Percentiles rank a stretch among this genome's conserved stretches.
These are phyloP conservation scores for Pandemis heparana DNA, from an alignment of 2,888 invertebrate species.

Conservation along the genomic window DNA sequence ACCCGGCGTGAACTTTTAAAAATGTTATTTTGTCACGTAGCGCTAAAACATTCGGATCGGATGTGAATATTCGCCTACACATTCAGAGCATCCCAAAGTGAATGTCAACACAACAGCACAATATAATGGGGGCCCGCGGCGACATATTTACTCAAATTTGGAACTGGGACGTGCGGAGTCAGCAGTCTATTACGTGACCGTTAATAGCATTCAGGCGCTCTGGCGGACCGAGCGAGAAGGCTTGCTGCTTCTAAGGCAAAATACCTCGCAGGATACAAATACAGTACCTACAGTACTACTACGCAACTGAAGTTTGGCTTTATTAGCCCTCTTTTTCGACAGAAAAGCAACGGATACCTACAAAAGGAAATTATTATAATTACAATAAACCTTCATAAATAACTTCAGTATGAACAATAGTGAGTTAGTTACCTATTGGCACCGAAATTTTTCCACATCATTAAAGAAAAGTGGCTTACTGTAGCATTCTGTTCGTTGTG, in stretches of 20 bases:
- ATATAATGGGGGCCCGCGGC: slow-evolving; percentile 67
- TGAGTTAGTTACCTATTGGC: background rate
- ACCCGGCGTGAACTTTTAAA: slow-evolving; percentile 29
- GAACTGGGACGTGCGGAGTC: slow-evolving; percentile 75
- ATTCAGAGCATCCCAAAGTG: slow-evolving; percentile 66
- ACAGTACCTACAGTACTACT: slow-evolving; percentile 26
- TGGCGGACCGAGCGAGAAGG: slow-evolving; percentile 22
- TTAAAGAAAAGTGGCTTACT: slow-evolving; percentile 30
- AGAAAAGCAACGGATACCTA: background rate
- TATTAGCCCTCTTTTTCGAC: background rate
- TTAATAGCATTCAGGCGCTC: slow-evolving; percentile 71
- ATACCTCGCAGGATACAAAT: slow-evolving; percentile 28
- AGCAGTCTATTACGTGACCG: slow-evolving; percentile 77
- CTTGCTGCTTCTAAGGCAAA: slow-evolving; percentile 27
- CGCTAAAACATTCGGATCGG: slow-evolving; percentile 61
- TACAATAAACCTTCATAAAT: background rate
- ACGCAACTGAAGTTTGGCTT: background rate
- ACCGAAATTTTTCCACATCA: slow-evolving; percentile 11
- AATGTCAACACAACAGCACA: slow-evolving; percentile 67
- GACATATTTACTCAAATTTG: slow-evolving; percentile 80
- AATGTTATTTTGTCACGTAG: slow-evolving; percentile 37
- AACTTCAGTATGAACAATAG: background rate
- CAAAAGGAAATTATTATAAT: background rate
- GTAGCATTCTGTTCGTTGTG: slow-evolving; percentile 55
- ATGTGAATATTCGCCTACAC: slow-evolving; percentile 55